Base-by-base conservation (phyloP, 2,797 vertebrate species). In the Rhodeus uyekii region DNA sequence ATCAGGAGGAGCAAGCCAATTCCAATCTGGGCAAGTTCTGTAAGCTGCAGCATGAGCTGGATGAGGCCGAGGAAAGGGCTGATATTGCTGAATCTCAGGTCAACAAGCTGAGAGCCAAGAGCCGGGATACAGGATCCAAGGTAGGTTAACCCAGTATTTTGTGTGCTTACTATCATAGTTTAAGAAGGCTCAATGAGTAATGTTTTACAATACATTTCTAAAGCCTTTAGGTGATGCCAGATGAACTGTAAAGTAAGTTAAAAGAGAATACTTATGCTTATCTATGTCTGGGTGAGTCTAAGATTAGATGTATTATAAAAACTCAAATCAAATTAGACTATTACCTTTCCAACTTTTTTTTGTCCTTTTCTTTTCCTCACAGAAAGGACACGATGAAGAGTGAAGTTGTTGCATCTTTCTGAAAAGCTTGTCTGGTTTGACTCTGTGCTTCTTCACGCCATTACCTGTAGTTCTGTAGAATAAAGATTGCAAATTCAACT, bases 11-110 rank as follows among this genome's bases (percentile, higher is more conserved):
- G 24, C 93, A 94, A 69, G 92, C 95, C 87, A 95, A 94, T 82
- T 78, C 87, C 81, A 93, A 94, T 83, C 88, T 95, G 87, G 89
- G 90, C 87, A 95, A 94, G 89, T 94, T 95, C 90, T 92, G 94
- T 22, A 95, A 95, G 82, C 86, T 92, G 0, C 95, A 95, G 87
- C 94, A 95, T 0, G 94, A 95, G 84, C 86, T 95, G 87, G 95
- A 95, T 4, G 94, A 95, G 83, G 94, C 95, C 0, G 94, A 94
- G 84, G 95, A 95, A 78, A 88, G 95, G 7, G 95, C 95, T 0
- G 94, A 95, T 86, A 94, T 93, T 0, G 94, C 95, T 0, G 95
- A 95, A 88, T 93, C 93, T 69, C 94, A 95, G 85, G 94, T 94
- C 91, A 95, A 95, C 92, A 95, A 95, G 78, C 77, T 95, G 39